Conservation (phyloP, 2,888 invertebrate genomes). For the Palloptera scutellata region DNA sequence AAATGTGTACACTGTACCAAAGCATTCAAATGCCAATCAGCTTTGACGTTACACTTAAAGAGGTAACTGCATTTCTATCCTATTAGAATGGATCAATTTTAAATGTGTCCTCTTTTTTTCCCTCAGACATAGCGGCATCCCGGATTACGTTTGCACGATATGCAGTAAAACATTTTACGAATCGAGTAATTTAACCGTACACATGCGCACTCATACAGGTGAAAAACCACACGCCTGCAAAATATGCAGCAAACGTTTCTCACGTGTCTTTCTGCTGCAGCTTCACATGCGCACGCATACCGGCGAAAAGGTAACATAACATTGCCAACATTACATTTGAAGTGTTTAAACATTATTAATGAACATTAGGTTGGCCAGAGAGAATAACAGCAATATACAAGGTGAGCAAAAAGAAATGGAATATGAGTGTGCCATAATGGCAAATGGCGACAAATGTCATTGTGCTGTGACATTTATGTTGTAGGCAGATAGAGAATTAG, state of each 20-base stretch:
- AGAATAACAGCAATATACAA: too few relatives aligned
- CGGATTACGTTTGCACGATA: slow-evolving; percentile 53
- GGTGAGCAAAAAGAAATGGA: too few relatives aligned
- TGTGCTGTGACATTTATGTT: too few relatives aligned
- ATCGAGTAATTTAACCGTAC: slow-evolving; percentile 54
- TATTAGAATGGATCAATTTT: background rate
- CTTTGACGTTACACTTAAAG: slow-evolving; percentile 52
- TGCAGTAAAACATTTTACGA: slow-evolving; percentile 56
- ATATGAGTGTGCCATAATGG: too few relatives aligned
- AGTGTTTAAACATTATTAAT: too few relatives aligned
- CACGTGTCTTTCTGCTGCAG: slow-evolving; percentile 62
- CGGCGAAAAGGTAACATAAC: slow-evolving; percentile 49
- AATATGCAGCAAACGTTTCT: slow-evolving; percentile 54
- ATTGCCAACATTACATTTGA: too few relatives aligned
- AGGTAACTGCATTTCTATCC: slow-evolving; percentile 35
- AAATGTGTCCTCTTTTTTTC: background rate
- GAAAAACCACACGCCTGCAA: slow-evolving; percentile 57
- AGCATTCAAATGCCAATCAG: slow-evolving; percentile 57
- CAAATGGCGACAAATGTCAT: too few relatives aligned
- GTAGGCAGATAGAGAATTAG: too few relatives aligned
- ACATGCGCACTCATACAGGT: slow-evolving; percentile 57
- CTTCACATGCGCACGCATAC: slow-evolving; percentile 63
- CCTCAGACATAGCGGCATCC: slow-evolving; percentile 52
- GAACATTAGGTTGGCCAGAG: too few relatives aligned
- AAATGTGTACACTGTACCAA: slow-evolving; percentile 54